Percentiles rank a stretch among this genome's conserved stretches.
Evolutionary conservation across 2,888 invertebrate species (phyloP).

Genomic region (Cenopis cana): DNA sequence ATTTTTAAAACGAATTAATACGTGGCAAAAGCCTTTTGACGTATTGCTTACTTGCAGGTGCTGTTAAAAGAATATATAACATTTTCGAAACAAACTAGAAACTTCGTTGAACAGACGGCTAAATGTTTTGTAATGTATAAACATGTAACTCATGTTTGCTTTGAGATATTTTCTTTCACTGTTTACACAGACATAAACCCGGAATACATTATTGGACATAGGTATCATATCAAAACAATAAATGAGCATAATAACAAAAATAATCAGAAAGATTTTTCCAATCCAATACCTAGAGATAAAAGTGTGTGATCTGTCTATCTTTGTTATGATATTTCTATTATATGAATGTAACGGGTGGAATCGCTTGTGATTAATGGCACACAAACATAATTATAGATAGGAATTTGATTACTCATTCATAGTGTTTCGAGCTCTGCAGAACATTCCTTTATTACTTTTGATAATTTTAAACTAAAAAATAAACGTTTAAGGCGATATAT

Average conservation of each 20-base stretch:
- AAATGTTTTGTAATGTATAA: constrained; percentile 12
- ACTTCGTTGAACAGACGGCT: background rate
- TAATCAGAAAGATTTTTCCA: constrained; percentile 6
- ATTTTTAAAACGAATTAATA: no score
- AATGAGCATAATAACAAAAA: constrained; percentile 15
- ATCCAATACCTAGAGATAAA: constrained; percentile 13
- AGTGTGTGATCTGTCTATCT: constrained; percentile 23
- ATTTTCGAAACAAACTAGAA: background rate
- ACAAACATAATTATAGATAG: no score
- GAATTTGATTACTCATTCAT: no score
- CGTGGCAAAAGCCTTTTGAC: no score
- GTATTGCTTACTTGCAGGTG: no score
- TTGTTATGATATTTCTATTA: background rate
- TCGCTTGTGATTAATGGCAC: no score
- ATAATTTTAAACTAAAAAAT: no score
- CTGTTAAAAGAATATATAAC: no score
- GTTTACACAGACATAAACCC: constrained; percentile 33
- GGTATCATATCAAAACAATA: constrained; percentile 29
- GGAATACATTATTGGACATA: constrained; percentile 31
- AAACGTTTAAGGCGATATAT: no score
- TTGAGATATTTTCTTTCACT: constrained; percentile 23
- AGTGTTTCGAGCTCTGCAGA: no score
- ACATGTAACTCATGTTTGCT: constrained; percentile 25
- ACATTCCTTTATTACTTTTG: no score
- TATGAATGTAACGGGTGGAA: no score